Evolutionary conservation across 2,888 invertebrate species (phyloP), one percentile per base, ranked within the genome.

Genomic region (Cephalotes varians): DNA sequence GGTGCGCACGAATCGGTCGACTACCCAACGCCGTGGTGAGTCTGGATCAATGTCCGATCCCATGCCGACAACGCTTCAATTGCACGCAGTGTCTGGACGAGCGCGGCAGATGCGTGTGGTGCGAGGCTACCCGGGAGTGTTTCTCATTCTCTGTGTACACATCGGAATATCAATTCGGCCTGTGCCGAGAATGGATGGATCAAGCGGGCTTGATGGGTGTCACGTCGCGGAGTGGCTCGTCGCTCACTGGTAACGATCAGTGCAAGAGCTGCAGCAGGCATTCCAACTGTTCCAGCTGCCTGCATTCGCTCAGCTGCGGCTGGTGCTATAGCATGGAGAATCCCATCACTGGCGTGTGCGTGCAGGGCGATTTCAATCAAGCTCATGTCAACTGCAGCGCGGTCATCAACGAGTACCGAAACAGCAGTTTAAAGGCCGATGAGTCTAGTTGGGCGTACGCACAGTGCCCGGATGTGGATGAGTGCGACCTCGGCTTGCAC

Each of bases 81-180:
- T 98, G 98, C 93, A 96, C 97, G 25, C 96, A 97, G 76, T 99
- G 99, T 93, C 95, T 99, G 72, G 97, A 97, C 91, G 97, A 98
- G 91, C 96, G 96, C 67, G 98, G 98, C 34, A 96, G 98, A 83
- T 99, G 99, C 94, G 98, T 98, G 0, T 99, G 99, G 99, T 99
- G 99, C 94, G 98, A 98, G 93, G 98, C 98, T 34, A 98, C 98
- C 0, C 96, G 97, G 85, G 98, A 98, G 92, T 99, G 99, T 94
- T 98, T 99, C 93, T 98, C 98, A 87, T 99, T 99, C 94, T 98
- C 98, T n/a, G 98, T 98, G 1, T 99, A 99, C 94, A 98, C 98
- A 9, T 98, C 98, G 88, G 98, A 98, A 92, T 98, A 98, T 95
- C 98, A 98, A 93, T 98, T 98, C 94, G 99, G 99, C 0, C 96